Evolutionary conservation across 2,113 vertebrate genomes (phyloP).

Genomic region (Corythornis vintsioides): DNA sequence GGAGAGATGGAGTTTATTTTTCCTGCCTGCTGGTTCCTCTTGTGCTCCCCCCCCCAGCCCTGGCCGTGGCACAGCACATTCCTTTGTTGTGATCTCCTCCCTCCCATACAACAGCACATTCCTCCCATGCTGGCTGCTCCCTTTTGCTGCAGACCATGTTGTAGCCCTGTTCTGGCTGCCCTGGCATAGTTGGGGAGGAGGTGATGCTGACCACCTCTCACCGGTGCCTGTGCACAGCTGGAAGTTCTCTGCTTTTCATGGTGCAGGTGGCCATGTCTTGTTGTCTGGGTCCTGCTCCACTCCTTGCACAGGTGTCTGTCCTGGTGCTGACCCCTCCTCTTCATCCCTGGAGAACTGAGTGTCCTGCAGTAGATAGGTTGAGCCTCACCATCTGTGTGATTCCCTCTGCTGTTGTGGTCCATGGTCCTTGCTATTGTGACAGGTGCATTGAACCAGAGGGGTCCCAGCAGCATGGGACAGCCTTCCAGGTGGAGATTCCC

Average conservation of each 20-base stretch:
- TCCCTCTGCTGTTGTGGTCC: not conserved
- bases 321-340: not conserved
- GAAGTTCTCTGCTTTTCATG: fast-evolving
- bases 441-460: fast-evolving
- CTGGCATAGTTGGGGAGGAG: not conserved
- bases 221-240: not conserved
- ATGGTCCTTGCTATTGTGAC: fast-evolving
- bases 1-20: constrained; percentile 35
- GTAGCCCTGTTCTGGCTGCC: not conserved
- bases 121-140: not conserved
- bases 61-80: constrained; percentile 71
- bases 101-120: constrained; percentile 30
- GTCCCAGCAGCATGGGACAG: not conserved
- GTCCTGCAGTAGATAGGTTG: not conserved
- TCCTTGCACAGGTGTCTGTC: not conserved
- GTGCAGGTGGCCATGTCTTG: fast-evolving
- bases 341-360: not conserved
- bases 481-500: not conserved
- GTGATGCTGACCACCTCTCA: not conserved
- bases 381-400: not conserved
- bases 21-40: constrained; percentile 50
- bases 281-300: not conserved
- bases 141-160: fast-evolving
- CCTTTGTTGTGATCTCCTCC: constrained; percentile 56
- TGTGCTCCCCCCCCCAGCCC: not conserved